These are phyloP conservation scores for Diplogasteroides magnus DNA, from an alignment of 1,140 invertebrate species.

Conservation along the genomic window DNA sequence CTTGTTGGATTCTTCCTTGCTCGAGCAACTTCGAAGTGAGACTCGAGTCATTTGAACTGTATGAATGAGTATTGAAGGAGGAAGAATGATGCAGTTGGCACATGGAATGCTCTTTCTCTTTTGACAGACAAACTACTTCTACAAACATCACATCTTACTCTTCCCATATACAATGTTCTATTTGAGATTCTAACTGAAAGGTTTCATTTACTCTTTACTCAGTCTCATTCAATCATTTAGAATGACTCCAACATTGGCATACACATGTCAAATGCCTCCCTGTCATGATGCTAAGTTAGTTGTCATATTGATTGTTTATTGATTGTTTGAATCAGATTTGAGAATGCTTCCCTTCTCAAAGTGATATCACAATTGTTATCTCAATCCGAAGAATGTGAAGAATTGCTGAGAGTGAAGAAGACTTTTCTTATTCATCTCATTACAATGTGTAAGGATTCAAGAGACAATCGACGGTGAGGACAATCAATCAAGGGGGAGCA, in stretches of 20 bases:
- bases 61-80: slow-evolving; percentile 69
- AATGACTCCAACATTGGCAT: slow-evolving; percentile 85
- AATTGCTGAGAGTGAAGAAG: slow-evolving; percentile 75
- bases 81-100: slow-evolving; percentile 96
- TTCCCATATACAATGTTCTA: slow-evolving; percentile 95
- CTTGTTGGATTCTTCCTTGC: slow-evolving; percentile 87
- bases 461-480: slow-evolving; percentile 75
- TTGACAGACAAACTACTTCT: slow-evolving; percentile 83
- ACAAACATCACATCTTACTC: slow-evolving; percentile 78
- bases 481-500: slow-evolving; percentile 1
- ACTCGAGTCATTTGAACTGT: slow-evolving; percentile 9
- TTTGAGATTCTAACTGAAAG: slow-evolving; percentile 93
- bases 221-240: background rate
- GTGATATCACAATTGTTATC: slow-evolving; percentile 89
- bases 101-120: slow-evolving; percentile 92
- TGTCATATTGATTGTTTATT: background rate
- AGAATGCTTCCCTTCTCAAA: slow-evolving; percentile 98
- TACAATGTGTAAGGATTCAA: slow-evolving; percentile 87
- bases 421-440: slow-evolving; percentile 95
- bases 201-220: no score
- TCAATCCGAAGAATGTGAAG: slow-evolving; percentile 86
- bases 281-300: slow-evolving; percentile 67
- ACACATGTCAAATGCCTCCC: slow-evolving; percentile 62
- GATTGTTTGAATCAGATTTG: slow-evolving; percentile 68
- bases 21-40: slow-evolving; percentile 86